Evolutionary conservation across 2,113 vertebrate species (phyloP).

Genomic region (Smithornis capensis): DNA sequence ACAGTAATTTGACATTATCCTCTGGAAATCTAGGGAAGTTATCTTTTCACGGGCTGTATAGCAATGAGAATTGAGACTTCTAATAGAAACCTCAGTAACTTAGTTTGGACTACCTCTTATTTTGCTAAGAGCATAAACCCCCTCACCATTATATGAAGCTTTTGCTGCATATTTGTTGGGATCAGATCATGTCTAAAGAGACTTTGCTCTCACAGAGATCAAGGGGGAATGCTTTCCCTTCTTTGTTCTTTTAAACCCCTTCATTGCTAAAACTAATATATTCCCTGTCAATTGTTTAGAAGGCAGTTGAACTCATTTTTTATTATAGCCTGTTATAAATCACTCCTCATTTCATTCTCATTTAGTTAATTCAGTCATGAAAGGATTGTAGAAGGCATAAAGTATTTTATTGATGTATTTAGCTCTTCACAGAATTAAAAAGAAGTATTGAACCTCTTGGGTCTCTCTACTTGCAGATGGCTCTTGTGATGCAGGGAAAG

Average conservation of each 20-base stretch:
- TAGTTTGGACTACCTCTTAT: neutral
- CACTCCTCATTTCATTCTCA: constrained; percentile 19
- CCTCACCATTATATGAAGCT: neutral
- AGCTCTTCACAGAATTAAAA: neutral
- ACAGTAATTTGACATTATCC: neutral
- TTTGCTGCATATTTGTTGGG: neutral
- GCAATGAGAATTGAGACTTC: neutral
- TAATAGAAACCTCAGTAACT: neutral
- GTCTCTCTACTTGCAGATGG: neutral
- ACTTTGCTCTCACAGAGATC: neutral
- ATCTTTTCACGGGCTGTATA: neutral
- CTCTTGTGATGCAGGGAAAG: neutral
- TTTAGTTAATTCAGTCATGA: constrained; percentile 49
- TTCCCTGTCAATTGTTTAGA: constrained; percentile 6
- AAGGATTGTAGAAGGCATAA: constrained; percentile 7
- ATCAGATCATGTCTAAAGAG: neutral
- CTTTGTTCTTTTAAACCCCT: neutral
- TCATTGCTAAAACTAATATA: neutral
- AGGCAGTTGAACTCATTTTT: neutral
- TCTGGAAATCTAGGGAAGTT: neutral
- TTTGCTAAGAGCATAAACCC: neutral
- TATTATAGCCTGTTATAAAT: neutral
- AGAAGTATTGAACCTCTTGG: neutral
- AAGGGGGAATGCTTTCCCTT: neutral
- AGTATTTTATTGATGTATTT: constrained; percentile 29